Evolutionary conservation across 2,888 invertebrate species (phyloP), one percentile per base, ranked within the genome.

Genomic region (Drosophila trichaetosa): DNA sequence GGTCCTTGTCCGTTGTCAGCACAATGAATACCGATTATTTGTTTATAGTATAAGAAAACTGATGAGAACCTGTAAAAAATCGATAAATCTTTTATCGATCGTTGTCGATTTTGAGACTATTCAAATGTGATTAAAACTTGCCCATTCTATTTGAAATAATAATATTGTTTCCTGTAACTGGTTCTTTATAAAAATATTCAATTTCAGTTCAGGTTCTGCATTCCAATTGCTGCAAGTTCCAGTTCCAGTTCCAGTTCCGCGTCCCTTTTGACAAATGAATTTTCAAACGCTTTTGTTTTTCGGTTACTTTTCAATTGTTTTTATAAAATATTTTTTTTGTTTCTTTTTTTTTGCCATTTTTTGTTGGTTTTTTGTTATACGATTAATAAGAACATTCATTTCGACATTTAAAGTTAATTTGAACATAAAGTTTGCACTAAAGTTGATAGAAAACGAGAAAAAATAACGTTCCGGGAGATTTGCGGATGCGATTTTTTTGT

Each of bases 391-490:
- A 87, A 87, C 89, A 89, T 85, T 87, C 85, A 89, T 85, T 85
- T 87, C 89, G 89, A 89, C 83, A 89, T 85, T 87, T 77, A 83
- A 87, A 82, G 76, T 83, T 87, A 87, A 89, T 84, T 90, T 87
- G 79, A 85, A 88, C 90, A 85, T 89, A 90, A 89, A 83, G 71
- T 85, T 83, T 85, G 89, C 87, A 90, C 90, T 90, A 80, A 88
- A 78, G 71, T 82, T 79, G 70, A 88, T 85, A 85, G 81, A 83
- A 80, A 86, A 82, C 63, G 29, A 46, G 51, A 49, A 65, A 71
- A 36, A 49, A 57, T 67, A 71, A 71, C 58, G 51, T 65, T 67
- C 27, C 74, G 64, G 77, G 63, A 67, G 54, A 54, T 29, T 49
- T 67, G 36, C 51, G 58, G 62, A 57, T 69, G 46, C 46, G 24